Evolutionary conservation across 1,140 invertebrate genomes (phyloP), one percentile per base, ranked within the genome.

Genomic region (Lepidurus couesii): DNA sequence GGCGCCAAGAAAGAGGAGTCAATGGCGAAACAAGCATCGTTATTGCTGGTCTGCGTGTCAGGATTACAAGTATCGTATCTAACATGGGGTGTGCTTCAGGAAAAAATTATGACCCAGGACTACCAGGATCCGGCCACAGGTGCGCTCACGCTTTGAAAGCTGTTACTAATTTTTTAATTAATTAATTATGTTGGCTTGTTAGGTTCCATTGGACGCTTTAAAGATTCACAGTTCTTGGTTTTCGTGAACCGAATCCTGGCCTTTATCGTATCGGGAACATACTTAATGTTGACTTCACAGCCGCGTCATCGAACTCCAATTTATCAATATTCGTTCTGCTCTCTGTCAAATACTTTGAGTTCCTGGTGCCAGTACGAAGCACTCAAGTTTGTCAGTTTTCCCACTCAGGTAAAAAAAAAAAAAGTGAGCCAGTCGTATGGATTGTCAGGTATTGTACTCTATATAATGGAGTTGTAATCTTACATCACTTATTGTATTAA

Each of bases 341-440:
- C 97, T 0, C 91, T 99, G 81, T 98, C 96, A 21, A 99, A 99
- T 86, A 96, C 98, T 79, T 91, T 99, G 89, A 98, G 96, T 84
- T 97, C 95, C 65, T 99, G 97, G 97, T 99, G 96, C 86, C 98
- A 99, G 86, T 99, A 99, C 84, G 98, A 99, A 87, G 97, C 97
- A 26, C 87, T 99, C 4, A 99, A 99, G 86, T 99, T 93, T 87
- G 95, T 99, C 81, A 97, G 93, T 83, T 99, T 99, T 86, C 97
- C 97, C 3, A 96, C 95, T 73, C 97, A 98, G 88, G 93, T 95
- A 81, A 9, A 21, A 34, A 34, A 34, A 34, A 34, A 34, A 34
- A 34, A 34, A 34, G 34, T 34, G 3, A 34, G 3, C 34, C 34
- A 34, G 3, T 34, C 3, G 2, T 34, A 34, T 34, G 34, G 34